A percentile compares a stretch with the other conserved stretches of the same genome.
Conservation (phyloP, 2,797 vertebrate genomes). For the Carcharodon carcharias region DNA sequence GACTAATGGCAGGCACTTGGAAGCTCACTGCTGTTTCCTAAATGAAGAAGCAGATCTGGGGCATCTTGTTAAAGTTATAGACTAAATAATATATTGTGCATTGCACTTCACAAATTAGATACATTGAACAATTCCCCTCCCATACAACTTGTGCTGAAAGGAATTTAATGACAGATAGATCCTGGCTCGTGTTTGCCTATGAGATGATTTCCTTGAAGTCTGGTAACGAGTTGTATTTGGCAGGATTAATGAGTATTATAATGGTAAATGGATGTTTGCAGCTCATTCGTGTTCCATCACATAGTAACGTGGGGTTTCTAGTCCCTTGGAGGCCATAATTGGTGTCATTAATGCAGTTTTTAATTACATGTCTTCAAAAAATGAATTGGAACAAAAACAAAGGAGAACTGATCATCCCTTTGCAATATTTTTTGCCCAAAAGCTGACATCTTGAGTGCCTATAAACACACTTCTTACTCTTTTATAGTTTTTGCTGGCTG, state of each 20-base stretch:
- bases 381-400: slow-evolving; percentile 77
- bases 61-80: slow-evolving; percentile 34
- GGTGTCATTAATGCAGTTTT: slow-evolving; percentile 79
- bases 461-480: slow-evolving; percentile 30
- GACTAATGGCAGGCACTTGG: not conserved
- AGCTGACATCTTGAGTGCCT: slow-evolving; percentile 38
- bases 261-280: slow-evolving; percentile 91
- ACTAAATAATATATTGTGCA: slow-evolving; percentile 50
- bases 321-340: slow-evolving; percentile 80
- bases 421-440: slow-evolving; percentile 47
- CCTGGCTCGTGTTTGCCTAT: slow-evolving; percentile 85
- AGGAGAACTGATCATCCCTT: slow-evolving; percentile 67
- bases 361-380: slow-evolving; percentile 78
- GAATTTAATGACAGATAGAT: slow-evolving; percentile 75
- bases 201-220: slow-evolving; percentile 92
- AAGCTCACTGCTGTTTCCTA: not conserved
- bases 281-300: slow-evolving; percentile 87
- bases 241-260: slow-evolving; percentile 97
- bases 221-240: slow-evolving; percentile 94
- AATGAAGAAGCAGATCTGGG: not conserved
- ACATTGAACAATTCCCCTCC: slow-evolving; percentile 53
- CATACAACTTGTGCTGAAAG: slow-evolving; percentile 59
- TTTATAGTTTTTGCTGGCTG: slow-evolving; percentile 31
- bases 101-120: slow-evolving; percentile 56
- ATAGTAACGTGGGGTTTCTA: slow-evolving; percentile 73